phyloP scores from a whole-genome alignment of 2,888 invertebrate genomes.

The Apotomis capreana region DNA sequence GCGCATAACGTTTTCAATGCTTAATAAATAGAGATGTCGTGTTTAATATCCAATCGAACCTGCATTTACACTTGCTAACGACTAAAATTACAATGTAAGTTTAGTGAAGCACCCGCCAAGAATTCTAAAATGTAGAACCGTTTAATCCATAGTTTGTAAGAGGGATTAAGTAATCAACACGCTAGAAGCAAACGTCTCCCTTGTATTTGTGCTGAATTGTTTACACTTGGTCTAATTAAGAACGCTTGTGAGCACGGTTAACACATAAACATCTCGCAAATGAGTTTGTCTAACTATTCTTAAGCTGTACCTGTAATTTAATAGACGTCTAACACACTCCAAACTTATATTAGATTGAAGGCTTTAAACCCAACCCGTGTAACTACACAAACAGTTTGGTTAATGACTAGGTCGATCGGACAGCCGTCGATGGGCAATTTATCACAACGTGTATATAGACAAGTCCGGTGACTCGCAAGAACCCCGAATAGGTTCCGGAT shows the following conservation, averaged over 20 bases:
- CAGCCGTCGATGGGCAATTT: conserved; percentile 59
- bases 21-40: no score
- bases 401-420: conserved; percentile 63
- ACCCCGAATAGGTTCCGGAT: conserved; percentile 42
- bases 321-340: conserved; percentile 62
- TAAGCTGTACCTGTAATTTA: conserved; percentile 58
- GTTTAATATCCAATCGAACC: no score
- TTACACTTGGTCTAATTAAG: conserved; percentile 34
- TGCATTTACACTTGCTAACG: background rate
- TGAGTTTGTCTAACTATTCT: conserved; percentile 50
- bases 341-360: conserved; percentile 66
- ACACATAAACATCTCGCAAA: conserved; percentile 31
- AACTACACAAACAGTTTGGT: conserved; percentile 69
- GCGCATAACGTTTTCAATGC: no score
- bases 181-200: conserved; percentile 19
- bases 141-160: conserved; percentile 22
- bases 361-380: conserved; percentile 62
- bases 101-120: conserved; percentile 4
- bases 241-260: conserved; percentile 28
- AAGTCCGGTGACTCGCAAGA: conserved; percentile 51
- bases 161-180: conserved; percentile 32
- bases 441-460: conserved; percentile 59
- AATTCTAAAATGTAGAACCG: conserved; percentile 6
- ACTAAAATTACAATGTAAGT: background rate
- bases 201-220: conserved; percentile 31